Evolutionary conservation across 1,140 invertebrate genomes (phyloP).

Genomic region (Ctenoplectra terminalis): DNA sequence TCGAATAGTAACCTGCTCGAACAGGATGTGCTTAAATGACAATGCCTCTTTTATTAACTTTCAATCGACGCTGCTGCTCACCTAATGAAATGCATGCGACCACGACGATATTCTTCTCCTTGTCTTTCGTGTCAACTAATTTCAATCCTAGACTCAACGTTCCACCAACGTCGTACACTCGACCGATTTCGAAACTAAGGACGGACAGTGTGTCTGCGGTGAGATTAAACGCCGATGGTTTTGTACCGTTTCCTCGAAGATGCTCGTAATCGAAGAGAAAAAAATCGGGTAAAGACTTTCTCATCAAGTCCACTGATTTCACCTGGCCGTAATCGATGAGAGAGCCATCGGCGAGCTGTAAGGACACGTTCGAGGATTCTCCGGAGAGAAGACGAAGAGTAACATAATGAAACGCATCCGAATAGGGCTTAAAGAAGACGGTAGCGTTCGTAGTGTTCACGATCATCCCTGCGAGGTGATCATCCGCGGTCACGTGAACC

Average conservation of each 20-base stretch:
- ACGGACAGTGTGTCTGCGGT: constrained; percentile 84
- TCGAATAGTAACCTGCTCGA: constrained; percentile 72
- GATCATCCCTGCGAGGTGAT: constrained; percentile 52
- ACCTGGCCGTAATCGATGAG: neutral
- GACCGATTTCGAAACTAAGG: constrained; percentile 86
- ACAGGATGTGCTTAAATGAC: neutral
- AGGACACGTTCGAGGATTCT: constrained; percentile 66
- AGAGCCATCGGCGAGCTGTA: constrained; percentile 20
- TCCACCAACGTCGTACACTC: constrained; percentile 88
- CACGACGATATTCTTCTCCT: constrained; percentile 79
- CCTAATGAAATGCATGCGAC: constrained; percentile 78
- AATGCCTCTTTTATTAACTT: neutral
- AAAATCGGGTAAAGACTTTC: constrained; percentile 87
- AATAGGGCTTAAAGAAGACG: constrained; percentile 83
- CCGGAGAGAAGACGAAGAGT: constrained; percentile 72
- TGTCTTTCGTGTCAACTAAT: constrained; percentile 83
- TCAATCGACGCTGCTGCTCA: constrained; percentile 38
- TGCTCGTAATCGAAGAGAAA: constrained; percentile 89
- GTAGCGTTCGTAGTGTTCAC: constrained; percentile 66
- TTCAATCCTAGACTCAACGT: constrained; percentile 86
- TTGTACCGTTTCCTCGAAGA: constrained; percentile 84
- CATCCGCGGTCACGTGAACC: constrained; percentile 70
- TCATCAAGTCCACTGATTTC: constrained; percentile 81
- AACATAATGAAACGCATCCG: constrained; percentile 85
- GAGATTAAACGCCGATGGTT: constrained; percentile 86